These are phyloP conservation scores for Bombus ignitus DNA, from an alignment of 1,140 invertebrate genomes.

Conservation along the genomic window DNA sequence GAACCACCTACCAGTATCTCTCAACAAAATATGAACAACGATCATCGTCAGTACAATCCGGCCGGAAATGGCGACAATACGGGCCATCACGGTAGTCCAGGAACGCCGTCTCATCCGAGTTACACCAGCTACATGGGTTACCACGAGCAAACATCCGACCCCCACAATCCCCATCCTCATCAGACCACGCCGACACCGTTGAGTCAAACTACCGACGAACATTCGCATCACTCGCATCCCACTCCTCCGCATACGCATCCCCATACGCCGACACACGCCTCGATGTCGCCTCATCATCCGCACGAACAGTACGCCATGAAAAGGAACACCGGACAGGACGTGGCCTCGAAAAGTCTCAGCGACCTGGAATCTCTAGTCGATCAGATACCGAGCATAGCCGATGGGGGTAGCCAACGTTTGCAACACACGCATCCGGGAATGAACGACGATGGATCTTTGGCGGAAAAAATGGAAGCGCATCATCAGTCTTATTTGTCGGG, in stretches of 20 bases:
- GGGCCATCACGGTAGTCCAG: conserved; percentile 76
- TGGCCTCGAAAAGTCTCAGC: conserved; percentile 93
- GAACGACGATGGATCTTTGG: conserved; percentile 68
- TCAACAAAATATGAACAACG: conserved; percentile 81
- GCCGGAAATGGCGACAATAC: conserved; percentile 72
- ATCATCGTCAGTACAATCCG: conserved; percentile 84
- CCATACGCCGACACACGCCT: conserved; percentile 78
- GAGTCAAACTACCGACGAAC: conserved; percentile 77
- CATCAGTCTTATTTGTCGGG: conserved; percentile 76
- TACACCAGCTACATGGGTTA: conserved; percentile 80
- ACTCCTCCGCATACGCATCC: conserved; percentile 79
- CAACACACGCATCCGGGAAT: conserved; percentile 76
- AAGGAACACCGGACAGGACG: conserved; percentile 85
- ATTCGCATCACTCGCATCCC: conserved; percentile 79
- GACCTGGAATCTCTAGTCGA: conserved; percentile 94
- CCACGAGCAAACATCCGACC: conserved; percentile 76
- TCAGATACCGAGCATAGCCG: conserved; percentile 94
- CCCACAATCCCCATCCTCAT: conserved; percentile 76
- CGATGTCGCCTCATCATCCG: conserved; percentile 79
- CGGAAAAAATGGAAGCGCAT: conserved; percentile 72
- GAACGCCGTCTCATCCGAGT: conserved; percentile 75
- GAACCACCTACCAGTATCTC: conserved; percentile 87
- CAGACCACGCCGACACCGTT: conserved; percentile 77
- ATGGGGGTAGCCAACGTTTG: conserved; percentile 82
- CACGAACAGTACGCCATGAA: conserved; percentile 79